phyloP scores from a whole-genome alignment of 2,113 vertebrate genomes.

The Petromus typicus region DNA sequence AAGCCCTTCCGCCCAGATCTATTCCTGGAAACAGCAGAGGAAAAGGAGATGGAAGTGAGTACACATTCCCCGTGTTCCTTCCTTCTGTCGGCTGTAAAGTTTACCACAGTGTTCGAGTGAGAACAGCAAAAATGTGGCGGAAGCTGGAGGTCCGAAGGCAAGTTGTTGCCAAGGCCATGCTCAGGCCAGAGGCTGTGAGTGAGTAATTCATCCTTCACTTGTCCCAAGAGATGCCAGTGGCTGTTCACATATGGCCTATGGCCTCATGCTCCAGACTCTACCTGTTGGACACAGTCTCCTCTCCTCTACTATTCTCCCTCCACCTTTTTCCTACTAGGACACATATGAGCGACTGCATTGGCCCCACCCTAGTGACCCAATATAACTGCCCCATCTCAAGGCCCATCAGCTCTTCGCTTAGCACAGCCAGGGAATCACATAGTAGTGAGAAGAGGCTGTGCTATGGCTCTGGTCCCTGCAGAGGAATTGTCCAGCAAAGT shows the following conservation, averaged over 20 bases:
- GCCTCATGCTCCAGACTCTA: background rate
- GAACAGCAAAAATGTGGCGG: background rate
- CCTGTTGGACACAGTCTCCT: background rate
- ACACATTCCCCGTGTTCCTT: background rate
- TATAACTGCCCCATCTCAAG: background rate
- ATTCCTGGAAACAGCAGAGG: conserved; percentile 90
- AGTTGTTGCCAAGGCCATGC: background rate
- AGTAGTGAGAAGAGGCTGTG: too few species aligned
- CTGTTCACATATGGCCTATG: background rate
- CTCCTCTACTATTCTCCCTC: background rate
- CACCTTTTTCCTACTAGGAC: too few species aligned
- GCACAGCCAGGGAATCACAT: too few species aligned
- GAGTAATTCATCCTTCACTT: background rate
- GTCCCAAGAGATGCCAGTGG: background rate
- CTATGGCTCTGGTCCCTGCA: background rate
- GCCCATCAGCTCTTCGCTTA: rapidly evolving
- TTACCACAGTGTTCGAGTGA: background rate
- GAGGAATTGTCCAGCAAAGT: background rate
- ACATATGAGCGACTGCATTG: background rate
- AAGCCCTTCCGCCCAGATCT: conserved; percentile 95
- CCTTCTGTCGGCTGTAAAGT: background rate
- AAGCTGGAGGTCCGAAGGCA: background rate
- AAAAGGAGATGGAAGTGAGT: conserved; percentile 93
- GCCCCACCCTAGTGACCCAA: background rate
- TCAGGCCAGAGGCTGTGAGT: background rate